Conservation (phyloP, 2,113 vertebrate genomes). For the Nothocercus nigrocapillus region DNA sequence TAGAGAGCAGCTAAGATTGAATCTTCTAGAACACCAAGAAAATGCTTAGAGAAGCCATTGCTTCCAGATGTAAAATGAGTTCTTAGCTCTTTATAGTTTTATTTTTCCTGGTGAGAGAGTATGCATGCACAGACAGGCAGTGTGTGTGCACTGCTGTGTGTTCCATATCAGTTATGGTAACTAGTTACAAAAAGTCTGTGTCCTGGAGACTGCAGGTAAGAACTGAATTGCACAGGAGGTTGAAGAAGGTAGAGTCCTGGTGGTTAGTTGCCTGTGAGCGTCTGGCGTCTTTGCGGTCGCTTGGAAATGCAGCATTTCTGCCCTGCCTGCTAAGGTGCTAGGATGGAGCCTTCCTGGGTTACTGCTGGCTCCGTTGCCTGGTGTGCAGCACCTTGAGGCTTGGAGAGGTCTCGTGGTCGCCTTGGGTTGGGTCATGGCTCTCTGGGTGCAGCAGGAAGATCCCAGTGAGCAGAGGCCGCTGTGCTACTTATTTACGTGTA, state of each 20-base stretch:
- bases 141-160: accelerated
- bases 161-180: accelerated
- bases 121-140: background rate
- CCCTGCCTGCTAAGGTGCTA: background rate
- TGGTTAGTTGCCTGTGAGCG: background rate
- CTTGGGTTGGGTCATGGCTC: background rate
- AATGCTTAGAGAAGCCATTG: background rate
- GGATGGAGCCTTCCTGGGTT: background rate
- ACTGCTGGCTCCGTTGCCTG: background rate
- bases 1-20: background rate
- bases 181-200: background rate
- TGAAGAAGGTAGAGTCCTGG: accelerated
- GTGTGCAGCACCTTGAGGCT: background rate
- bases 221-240: background rate
- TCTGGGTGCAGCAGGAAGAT: background rate
- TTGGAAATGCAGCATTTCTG: background rate
- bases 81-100: background rate
- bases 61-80: background rate
- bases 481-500: background rate
- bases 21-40: background rate
- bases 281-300: background rate
- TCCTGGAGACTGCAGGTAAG: background rate
- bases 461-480: accelerated
- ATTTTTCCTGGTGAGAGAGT: background rate
- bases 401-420: background rate